phyloP scores from a whole-genome alignment of 2,888 invertebrate genomes.

The Dendrolimus pini region DNA sequence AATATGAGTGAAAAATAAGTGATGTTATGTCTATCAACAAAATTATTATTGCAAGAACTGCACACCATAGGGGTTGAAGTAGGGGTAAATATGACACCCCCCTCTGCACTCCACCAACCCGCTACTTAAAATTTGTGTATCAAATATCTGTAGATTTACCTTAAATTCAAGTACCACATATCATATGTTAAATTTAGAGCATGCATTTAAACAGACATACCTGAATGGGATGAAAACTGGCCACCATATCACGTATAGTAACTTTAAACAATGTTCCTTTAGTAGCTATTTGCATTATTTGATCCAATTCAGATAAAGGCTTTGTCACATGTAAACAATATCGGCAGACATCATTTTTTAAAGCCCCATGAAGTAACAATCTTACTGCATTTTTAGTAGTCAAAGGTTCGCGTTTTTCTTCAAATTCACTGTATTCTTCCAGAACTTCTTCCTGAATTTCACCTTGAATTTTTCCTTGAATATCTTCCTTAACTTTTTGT shows the following conservation, averaged over 20 bases:
- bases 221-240: conserved; percentile 60
- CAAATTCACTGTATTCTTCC: no score
- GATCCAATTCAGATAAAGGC: conserved; percentile 46
- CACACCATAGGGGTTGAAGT: no score
- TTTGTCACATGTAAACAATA: conserved; percentile 46
- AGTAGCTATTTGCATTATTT: conserved; percentile 45
- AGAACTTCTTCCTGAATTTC: background rate
- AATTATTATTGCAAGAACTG: background rate
- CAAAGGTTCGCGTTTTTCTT: conserved; percentile 21
- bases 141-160: no score
- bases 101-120: no score
- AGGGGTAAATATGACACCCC: no score
- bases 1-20: background rate
- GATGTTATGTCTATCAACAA: background rate
- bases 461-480: conserved; percentile 2
- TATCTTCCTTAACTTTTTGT: background rate
- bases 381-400: conserved; percentile 51
- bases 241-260: conserved; percentile 52
- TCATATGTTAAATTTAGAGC: no score
- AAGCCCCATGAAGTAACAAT: conserved; percentile 43
- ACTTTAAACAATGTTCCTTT: conserved; percentile 45
- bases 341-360: conserved; percentile 49
- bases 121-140: no score
- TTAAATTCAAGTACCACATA: no score
- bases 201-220: conserved; percentile 20